Evolutionary conservation across 2,113 vertebrate species (phyloP), one percentile per base, ranked within the genome.

Genomic region (Embiotoca jacksoni): DNA sequence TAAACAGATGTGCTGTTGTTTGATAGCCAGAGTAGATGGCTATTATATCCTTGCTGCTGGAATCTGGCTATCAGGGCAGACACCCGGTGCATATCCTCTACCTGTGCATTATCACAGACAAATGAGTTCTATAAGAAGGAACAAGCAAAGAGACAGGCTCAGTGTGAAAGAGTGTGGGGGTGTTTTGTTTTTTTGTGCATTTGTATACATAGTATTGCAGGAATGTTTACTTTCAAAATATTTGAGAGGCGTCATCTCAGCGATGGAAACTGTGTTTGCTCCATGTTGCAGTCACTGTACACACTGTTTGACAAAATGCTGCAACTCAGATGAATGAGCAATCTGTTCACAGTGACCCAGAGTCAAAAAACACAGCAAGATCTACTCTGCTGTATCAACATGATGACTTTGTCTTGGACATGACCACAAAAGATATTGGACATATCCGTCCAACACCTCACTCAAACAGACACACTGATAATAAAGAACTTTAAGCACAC

Each of bases 171-270:
- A 23, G 52, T 33, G 47, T 31, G 11, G 16, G 11, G 8, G 11
- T 0, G 1, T 64, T 30, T 3, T 32, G 36, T 31, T 9, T 46
- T 16, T 46, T 14, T 41, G 30, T 36, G 16, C 50, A 49, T 83
- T 68, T 68, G 70, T 81, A 69, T 71, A 71, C 71, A 0, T 52
- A 53, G 35, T 10, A 31, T 72, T 32, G 68, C 55, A 32, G 50
- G 46, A 6, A 41, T 84, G 75, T 86, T 88, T 87, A 47, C 83
- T 70, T 13, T 66, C 68, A 62, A 56, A 87, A 86, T 82, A 84
- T 88, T 81, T 80, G 83, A 53, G 47, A 7, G 72, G 59, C 41
- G 71, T 72, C 70, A 54, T 65, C 55, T 13, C 16, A 72, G 77
- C 49, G 55, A 76, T 39, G 44, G 62, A 80, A 68, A 81, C 52